These are phyloP conservation scores for Pedicia rivosa DNA, from an alignment of 2,888 invertebrate genomes.

Conservation along the genomic window DNA sequence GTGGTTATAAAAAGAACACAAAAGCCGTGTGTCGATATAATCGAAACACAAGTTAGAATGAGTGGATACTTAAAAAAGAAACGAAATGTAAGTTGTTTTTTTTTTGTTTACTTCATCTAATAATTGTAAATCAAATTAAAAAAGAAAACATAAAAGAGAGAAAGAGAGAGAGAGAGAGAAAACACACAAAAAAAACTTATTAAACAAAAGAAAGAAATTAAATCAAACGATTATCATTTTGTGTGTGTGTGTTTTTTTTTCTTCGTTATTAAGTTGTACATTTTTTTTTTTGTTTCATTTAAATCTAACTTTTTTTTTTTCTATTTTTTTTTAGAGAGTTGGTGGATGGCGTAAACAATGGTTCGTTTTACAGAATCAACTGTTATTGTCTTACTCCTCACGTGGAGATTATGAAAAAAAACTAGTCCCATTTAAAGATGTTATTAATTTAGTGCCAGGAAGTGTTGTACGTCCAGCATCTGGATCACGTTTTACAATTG, in stretches of 20 bases:
- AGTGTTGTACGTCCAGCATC: constrained; percentile 20
- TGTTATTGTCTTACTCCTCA: constrained; percentile 20
- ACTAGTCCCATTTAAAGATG: constrained; percentile 22
- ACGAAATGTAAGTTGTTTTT: constrained; percentile 18
- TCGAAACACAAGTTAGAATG: constrained; percentile 17
- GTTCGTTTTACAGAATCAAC: constrained; percentile 22
- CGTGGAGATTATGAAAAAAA: constrained; percentile 23
- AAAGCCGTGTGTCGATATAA: constrained; percentile 7
- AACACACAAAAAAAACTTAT: too few species aligned
- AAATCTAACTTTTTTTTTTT: neutral
- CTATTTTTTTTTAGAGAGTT: constrained; percentile 17
- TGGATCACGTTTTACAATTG: constrained; percentile 21
- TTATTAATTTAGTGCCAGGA: constrained; percentile 21
- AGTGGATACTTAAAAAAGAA: constrained; percentile 23
- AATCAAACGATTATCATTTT: neutral
- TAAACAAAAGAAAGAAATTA: too few species aligned
- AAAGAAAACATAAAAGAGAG: too few species aligned
- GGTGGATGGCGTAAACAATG: constrained; percentile 23
- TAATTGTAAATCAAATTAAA: too few species aligned
- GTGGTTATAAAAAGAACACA: constrained; percentile 13
- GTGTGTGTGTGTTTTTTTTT: neutral
- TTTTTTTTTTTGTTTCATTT: neutral
- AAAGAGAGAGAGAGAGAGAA: too few species aligned
- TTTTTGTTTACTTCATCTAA: neutral
- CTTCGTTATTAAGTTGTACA: neutral